These are phyloP conservation scores for Pterocles orientalis DNA, from an alignment of 2,113 vertebrate genomes.

Conservation along the genomic window DNA sequence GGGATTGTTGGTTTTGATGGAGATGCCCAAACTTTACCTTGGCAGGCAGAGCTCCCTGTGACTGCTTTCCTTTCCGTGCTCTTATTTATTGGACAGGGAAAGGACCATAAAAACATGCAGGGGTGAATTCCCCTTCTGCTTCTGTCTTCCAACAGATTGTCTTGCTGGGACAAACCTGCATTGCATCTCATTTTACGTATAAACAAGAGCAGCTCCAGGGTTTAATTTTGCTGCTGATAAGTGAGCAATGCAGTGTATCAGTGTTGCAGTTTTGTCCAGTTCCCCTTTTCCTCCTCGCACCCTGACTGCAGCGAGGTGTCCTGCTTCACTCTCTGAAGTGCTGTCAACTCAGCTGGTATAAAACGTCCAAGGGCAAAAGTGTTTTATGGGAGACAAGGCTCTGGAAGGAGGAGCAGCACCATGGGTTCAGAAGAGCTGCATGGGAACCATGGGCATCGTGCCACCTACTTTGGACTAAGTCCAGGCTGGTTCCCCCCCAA, in stretches of 20 bases:
- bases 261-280: background rate
- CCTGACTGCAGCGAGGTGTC: accelerated
- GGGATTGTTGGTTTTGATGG: background rate
- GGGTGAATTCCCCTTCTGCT: background rate
- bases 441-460: accelerated
- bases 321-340: background rate
- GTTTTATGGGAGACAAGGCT: background rate
- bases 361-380: background rate
- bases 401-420: background rate
- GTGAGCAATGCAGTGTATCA: accelerated
- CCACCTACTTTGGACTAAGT: accelerated
- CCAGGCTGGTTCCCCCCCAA: background rate
- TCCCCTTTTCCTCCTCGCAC: background rate
- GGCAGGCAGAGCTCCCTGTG: background rate
- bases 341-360: background rate
- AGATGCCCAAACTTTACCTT: background rate
- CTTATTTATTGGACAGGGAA: no score
- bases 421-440: background rate
- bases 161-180: background rate
- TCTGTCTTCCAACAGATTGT: background rate
- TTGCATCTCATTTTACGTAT: background rate
- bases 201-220: background rate
- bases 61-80: background rate
- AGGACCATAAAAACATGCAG: background rate
- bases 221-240: accelerated